These are phyloP conservation scores for Marcusenius ussheri DNA, from an alignment of 2,113 vertebrate species.

Conservation along the genomic window DNA sequence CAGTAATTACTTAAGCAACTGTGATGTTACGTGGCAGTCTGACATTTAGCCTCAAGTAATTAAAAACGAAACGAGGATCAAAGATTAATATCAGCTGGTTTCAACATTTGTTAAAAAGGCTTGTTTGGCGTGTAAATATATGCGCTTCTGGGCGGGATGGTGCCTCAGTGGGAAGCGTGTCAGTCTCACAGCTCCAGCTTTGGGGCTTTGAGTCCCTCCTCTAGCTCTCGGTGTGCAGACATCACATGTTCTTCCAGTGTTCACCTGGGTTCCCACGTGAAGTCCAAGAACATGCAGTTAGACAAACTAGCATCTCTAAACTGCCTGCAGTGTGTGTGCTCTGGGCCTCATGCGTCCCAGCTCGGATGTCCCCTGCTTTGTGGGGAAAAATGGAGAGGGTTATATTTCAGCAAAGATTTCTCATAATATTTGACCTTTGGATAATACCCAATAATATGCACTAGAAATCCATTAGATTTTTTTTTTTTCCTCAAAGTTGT, in stretches of 20 bases:
- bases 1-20: not conserved
- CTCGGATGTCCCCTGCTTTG: not conserved
- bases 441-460: not conserved
- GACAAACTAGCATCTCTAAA: not conserved
- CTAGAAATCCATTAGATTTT: not conserved
- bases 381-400: not conserved
- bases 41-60: not conserved
- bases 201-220: not conserved
- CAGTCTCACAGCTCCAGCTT: not conserved
- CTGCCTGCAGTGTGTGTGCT: not conserved
- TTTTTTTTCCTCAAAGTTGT: not conserved
- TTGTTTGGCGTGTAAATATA: not conserved
- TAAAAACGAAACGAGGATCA: not conserved
- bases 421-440: not conserved
- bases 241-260: not conserved
- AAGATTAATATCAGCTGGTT: not conserved
- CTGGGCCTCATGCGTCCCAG: not conserved
- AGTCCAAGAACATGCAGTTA: not conserved
- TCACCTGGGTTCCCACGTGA: not conserved
- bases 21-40: not conserved
- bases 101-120: not conserved
- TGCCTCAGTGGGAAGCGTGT: not conserved
- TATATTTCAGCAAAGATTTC: not conserved
- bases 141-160: not conserved
- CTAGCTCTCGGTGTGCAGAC: not conserved